Evolutionary conservation across 2,797 vertebrate genomes (phyloP).

Genomic region (Sciurus vulgaris): DNA sequence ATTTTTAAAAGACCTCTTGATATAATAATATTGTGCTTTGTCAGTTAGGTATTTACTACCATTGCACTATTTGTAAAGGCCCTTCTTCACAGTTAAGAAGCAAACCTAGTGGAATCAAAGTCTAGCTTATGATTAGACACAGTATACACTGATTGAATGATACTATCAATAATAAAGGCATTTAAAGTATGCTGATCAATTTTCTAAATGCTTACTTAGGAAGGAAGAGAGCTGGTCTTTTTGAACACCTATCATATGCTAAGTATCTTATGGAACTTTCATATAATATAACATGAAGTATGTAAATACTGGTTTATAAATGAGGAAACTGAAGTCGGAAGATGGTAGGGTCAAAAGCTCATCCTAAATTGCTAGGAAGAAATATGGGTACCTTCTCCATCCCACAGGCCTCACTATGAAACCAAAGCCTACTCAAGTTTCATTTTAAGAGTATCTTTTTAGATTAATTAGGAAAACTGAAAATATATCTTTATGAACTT

Average conservation of each 20-base stretch:
- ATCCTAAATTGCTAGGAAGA: neutral
- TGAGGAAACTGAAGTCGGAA: neutral
- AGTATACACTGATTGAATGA: neutral
- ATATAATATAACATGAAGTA: neutral
- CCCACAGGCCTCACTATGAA: neutral
- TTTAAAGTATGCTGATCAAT: neutral
- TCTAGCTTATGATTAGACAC: neutral
- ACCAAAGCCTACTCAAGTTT: neutral
- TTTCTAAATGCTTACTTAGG: neutral
- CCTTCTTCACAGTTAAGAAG: neutral
- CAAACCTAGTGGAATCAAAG: neutral
- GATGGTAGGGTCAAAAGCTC: neutral
- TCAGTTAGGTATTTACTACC: neutral
- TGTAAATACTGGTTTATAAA: neutral
- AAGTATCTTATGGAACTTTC: neutral
- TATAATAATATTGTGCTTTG: neutral
- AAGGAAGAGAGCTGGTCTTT: neutral
- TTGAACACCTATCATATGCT: neutral
- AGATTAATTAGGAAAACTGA: slow-evolving; percentile 66
- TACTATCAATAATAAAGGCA: neutral
- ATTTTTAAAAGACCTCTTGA: neutral
- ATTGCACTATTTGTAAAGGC: neutral
- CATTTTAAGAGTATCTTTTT: neutral
- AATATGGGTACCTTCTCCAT: too few species aligned
- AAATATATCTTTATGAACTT: slow-evolving; percentile 48